Evolutionary conservation across 2,888 invertebrate species (phyloP).

Genomic region (Acholoe squamosa): DNA sequence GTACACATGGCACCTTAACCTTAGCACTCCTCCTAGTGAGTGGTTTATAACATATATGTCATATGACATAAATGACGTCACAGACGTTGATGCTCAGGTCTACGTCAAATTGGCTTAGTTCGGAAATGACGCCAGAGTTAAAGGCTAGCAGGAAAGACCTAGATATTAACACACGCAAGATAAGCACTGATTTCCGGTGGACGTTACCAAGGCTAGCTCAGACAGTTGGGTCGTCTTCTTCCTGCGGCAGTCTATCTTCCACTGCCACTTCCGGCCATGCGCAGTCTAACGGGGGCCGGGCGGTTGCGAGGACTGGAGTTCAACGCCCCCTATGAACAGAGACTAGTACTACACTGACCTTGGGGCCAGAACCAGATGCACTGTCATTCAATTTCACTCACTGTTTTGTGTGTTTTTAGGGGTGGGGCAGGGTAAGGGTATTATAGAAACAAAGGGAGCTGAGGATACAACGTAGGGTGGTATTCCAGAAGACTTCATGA

Average conservation of each 20-base stretch:
- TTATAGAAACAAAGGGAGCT: neutral
- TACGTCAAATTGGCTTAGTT: too few species aligned
- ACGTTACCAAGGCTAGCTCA: neutral
- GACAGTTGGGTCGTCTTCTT: neutral
- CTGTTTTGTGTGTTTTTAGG: neutral
- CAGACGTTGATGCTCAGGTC: too few species aligned
- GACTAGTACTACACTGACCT: neutral
- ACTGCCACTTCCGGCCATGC: neutral
- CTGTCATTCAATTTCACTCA: neutral
- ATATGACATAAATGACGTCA: too few species aligned
- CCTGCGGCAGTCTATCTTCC: neutral
- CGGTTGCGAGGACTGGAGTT: neutral
- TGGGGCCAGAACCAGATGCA: neutral
- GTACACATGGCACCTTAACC: too few species aligned
- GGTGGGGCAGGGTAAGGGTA: neutral
- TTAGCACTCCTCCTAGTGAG: too few species aligned
- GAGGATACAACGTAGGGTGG: neutral
- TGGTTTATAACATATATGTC: too few species aligned
- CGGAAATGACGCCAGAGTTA: too few species aligned
- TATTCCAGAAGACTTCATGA: neutral
- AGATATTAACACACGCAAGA: neutral
- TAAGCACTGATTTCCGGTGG: neutral
- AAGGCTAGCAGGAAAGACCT: too few species aligned
- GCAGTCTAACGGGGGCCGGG: neutral
- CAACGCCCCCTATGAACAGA: too few species aligned